Evolutionary conservation across 2,888 invertebrate species (phyloP).

Genomic region (Dicroscelio sp.): DNA sequence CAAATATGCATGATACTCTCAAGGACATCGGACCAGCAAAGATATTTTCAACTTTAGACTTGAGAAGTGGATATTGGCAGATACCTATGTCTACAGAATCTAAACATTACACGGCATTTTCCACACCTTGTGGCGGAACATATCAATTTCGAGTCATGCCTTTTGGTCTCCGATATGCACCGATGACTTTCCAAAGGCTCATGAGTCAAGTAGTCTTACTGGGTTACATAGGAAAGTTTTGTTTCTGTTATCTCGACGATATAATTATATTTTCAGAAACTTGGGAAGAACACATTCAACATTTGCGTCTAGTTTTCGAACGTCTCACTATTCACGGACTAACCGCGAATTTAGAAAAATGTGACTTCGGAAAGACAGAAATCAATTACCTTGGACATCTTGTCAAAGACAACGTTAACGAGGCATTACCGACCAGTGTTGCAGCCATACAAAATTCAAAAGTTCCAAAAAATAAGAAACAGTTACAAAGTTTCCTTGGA

Average conservation of each 20-base stretch:
- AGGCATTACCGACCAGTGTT: not conserved
- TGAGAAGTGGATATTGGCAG: conserved; percentile 88
- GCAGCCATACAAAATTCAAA: not conserved
- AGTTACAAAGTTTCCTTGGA: not conserved
- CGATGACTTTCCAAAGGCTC: conserved; percentile 87
- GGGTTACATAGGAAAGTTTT: conserved; percentile 73
- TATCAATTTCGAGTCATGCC: conserved; percentile 88
- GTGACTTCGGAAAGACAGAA: not conserved
- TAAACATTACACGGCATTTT: conserved; percentile 84
- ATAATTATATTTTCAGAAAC: conserved; percentile 83
- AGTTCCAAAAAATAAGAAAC: not conserved
- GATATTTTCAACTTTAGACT: conserved; percentile 87
- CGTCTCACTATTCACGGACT: conserved; percentile 56
- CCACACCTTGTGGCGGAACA: conserved; percentile 84
- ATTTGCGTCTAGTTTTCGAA: conserved; percentile 80
- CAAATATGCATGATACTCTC: conserved; percentile 30
- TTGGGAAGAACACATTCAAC: conserved; percentile 78
- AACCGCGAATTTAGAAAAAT: conserved; percentile 11
- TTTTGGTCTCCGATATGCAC: conserved; percentile 86
- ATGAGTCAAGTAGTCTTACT: conserved; percentile 73
- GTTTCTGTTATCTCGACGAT: conserved; percentile 86
- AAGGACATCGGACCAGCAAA: conserved; percentile 77
- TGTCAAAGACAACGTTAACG: not conserved
- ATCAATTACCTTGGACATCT: not conserved
- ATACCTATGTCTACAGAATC: conserved; percentile 82